Evolutionary conservation across 2,888 invertebrate species (phyloP).

Genomic region (Ariolimax columbianus): DNA sequence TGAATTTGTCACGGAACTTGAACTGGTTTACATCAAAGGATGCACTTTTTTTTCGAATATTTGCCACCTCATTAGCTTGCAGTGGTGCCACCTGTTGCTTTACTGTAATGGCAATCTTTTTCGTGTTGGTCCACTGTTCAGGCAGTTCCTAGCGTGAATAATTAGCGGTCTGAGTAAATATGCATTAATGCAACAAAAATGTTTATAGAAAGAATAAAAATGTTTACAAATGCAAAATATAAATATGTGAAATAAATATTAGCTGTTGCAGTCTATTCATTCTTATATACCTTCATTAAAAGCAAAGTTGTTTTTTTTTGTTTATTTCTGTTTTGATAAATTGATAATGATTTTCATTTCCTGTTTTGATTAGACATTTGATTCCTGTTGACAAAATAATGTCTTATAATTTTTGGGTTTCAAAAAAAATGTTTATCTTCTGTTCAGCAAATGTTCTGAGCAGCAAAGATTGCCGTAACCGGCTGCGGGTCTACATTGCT

Average conservation of each 20-base stretch:
- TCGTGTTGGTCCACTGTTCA: conserved; percentile 96
- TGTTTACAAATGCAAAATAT: neutral
- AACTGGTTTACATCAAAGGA: conserved; percentile 90
- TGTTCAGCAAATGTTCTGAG: no score
- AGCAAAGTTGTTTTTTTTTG: no score
- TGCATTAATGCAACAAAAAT: neutral
- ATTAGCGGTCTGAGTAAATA: neutral
- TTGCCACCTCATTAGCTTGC: conserved; percentile 94
- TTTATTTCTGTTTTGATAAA: no score
- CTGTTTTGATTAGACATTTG: no score
- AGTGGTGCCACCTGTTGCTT: conserved; percentile 96
- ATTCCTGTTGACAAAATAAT: no score
- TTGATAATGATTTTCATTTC: no score
- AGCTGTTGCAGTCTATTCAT: neutral
- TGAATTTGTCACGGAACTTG: conserved; percentile 92
- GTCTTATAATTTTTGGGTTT: no score
- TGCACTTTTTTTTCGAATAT: conserved; percentile 90
- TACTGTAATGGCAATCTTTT: conserved; percentile 92
- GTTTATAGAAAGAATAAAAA: neutral
- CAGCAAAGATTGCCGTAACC: no score
- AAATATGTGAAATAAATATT: neutral
- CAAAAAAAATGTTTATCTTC: no score
- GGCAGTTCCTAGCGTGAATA: conserved; percentile 87
- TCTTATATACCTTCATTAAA: neutral
- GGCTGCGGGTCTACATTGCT: no score